Percentiles rank a stretch among this genome's conserved stretches.
Evolutionary conservation across 2,888 invertebrate species (phyloP).

Genomic region (Pimpla rufipes): DNA sequence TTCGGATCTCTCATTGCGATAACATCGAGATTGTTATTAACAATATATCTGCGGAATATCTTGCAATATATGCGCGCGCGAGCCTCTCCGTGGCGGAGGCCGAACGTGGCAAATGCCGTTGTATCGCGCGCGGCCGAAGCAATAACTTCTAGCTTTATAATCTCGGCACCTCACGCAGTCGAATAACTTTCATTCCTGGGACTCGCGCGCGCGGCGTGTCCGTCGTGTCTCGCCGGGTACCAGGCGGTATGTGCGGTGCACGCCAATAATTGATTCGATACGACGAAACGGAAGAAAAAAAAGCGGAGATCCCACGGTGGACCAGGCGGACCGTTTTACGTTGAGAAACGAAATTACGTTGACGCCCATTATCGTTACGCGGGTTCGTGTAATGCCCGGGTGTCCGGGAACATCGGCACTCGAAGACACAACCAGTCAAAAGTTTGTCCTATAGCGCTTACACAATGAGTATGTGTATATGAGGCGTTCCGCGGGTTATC

Average conservation of each 20-base stretch:
- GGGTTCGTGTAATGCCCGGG: constrained; percentile 32
- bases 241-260: neutral
- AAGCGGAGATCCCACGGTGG: neutral
- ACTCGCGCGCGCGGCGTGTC: constrained; percentile 12
- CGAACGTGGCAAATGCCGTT: constrained; percentile 30
- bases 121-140: neutral
- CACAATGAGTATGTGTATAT: neutral
- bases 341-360: constrained; percentile 22
- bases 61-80: constrained; percentile 58
- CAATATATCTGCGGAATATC: constrained; percentile 74
- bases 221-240: neutral
- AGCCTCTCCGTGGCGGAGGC: neutral
- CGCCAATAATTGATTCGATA: constrained; percentile 26
- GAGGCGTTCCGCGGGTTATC: no score
- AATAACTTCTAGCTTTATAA: constrained; percentile 24
- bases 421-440: constrained; percentile 26
- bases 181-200: constrained; percentile 23
- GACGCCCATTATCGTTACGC: constrained; percentile 47
- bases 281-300: constrained; percentile 14
- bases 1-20: constrained; percentile 73
- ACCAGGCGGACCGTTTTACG: constrained; percentile 6
- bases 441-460: constrained; percentile 5
- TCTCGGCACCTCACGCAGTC: constrained; percentile 17
- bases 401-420: constrained; percentile 12
- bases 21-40: constrained; percentile 76